Conservation (phyloP, 2,888 invertebrate genomes). For the Drosophila mayaguana region DNA sequence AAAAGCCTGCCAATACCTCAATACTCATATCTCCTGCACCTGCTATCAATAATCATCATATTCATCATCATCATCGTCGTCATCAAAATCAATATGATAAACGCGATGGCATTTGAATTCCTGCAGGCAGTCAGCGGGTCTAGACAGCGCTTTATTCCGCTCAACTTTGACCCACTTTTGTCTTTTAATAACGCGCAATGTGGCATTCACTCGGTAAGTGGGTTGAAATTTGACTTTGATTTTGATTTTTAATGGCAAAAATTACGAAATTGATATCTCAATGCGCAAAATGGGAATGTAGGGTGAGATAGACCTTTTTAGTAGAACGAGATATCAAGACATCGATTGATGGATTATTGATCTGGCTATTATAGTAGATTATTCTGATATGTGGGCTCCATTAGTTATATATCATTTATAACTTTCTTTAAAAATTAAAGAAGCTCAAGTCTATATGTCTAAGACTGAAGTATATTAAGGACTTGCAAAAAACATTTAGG, state of each 20-base stretch:
- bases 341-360: not conserved
- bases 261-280: conserved; percentile 37
- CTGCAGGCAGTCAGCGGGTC: conserved; percentile 24
- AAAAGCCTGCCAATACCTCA: conserved; percentile 30
- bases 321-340: not conserved
- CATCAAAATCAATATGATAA: conserved; percentile 72
- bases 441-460: too few relatives aligned
- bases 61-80: not conserved
- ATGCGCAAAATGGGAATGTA: not conserved
- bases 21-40: conserved; percentile 23
- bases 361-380: not conserved
- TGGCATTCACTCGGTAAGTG: conserved; percentile 5
- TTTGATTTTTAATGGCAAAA: conserved; percentile 1
- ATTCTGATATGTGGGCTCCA: not conserved
- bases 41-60: conserved; percentile 61
- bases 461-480: too few relatives aligned
- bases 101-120: conserved; percentile 31
- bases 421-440: too few relatives aligned
- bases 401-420: not conserved
- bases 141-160: conserved; percentile 34
- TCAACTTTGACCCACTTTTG: conserved; percentile 55
- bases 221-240: conserved; percentile 26
- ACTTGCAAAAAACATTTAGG: too few relatives aligned
- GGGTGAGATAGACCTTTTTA: not conserved
- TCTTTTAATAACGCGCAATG: conserved; percentile 36